Evolutionary conservation across 2,888 invertebrate genomes (phyloP), one percentile per base, ranked within the genome.

Genomic region (Sericinus montela): DNA sequence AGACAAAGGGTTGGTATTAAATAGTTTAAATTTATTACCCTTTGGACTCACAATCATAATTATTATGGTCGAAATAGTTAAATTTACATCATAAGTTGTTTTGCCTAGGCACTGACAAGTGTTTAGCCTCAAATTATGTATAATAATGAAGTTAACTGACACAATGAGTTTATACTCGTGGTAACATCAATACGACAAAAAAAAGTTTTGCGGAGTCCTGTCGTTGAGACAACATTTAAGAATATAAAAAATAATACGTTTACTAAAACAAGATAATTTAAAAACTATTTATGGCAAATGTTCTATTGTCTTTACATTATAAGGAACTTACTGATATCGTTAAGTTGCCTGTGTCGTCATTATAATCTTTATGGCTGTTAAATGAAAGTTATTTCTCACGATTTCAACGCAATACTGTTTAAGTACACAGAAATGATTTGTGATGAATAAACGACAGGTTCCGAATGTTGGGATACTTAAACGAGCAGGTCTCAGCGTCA

Each of bases 401-500:
- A 30, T 16, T 14, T 23, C 10, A 35, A 30, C 29, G 28, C 14
- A 42, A 19, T 16, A n/a, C 15, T 30, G 6, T 36, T 74, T 77
- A 79, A 77, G 78, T 79, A 79, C 73, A 63, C 62, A 65, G 54
- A 40, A 42, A 28, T 10, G 55, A 56, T 56, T 6, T 48, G 51
- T 46, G 51, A 43, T 28, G 54, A 53, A 56, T 49, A 51, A 51
- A 42, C 55, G 65, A 66, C 67, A 69, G 66, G 70, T 62, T 58
- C 59, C 54, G 48, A 53, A 47, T 51, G 42, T 47, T 54, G 51
- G 54, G 57, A 55, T 43, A 58, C 54, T 78, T 80, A 89, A 63
- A 89, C 86, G 59, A 89, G 88, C 64, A 72, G 63, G 69, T 85
- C 85, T 87, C 85, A 87, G 67, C 80, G 88, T 94, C 93, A 95